These are phyloP conservation scores for Aldabrachelys gigantea DNA, from an alignment of 2,113 vertebrate genomes.

Conservation along the genomic window DNA sequence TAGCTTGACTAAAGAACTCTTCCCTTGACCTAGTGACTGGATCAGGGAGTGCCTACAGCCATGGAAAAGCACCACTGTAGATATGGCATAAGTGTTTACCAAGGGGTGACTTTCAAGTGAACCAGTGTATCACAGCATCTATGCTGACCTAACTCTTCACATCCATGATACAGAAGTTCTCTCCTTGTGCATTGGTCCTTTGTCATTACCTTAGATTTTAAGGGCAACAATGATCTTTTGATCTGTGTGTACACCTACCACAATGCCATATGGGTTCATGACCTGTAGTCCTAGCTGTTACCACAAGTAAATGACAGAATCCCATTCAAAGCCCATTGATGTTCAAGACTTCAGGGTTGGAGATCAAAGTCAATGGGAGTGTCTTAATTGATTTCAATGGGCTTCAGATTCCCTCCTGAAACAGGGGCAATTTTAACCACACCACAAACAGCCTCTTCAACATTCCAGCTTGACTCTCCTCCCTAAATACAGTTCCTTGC, in stretches of 20 bases:
- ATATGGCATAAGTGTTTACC: not conserved
- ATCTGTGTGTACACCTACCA: fast-evolving
- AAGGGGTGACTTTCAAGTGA: not conserved
- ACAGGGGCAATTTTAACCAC: not conserved
- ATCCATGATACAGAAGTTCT: not conserved
- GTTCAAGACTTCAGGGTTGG: fast-evolving
- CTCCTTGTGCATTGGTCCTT: not conserved
- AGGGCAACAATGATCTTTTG: not conserved
- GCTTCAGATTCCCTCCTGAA: fast-evolving
- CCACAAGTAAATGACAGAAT: not conserved
- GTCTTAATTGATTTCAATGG: fast-evolving
- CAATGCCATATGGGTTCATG: not conserved
- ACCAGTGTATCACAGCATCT: not conserved
- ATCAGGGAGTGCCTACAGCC: not conserved
- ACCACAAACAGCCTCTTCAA: not conserved
- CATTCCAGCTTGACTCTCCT: not conserved
- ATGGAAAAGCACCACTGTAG: not conserved
- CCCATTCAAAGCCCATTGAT: fast-evolving
- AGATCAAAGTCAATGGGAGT: fast-evolving
- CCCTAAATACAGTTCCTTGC: fast-evolving
- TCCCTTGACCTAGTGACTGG: no score
- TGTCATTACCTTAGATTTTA: not conserved
- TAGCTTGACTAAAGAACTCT: not conserved
- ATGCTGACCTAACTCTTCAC: not conserved
- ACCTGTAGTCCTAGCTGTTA: not conserved